Base-by-base conservation (phyloP, 2,797 vertebrate genomes). In the Arrhamphus sclerolepis region DNA sequence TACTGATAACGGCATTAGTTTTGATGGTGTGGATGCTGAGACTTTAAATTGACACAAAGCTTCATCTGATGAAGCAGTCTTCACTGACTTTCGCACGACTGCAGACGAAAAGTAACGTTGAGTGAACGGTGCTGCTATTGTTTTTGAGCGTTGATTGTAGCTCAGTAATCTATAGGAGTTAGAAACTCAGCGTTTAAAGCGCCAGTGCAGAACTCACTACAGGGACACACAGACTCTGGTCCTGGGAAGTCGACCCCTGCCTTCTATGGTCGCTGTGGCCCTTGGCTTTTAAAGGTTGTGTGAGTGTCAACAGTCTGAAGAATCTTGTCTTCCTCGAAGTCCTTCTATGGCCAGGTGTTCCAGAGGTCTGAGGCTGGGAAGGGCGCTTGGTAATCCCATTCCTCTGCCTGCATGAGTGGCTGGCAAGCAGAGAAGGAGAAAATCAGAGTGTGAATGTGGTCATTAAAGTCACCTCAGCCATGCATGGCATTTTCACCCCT, bases 311-410 rank as follows among this genome's bases (percentile, higher is more conserved):
- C 49, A 66, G 62, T 47, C 26, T 6, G 50, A 72, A 59, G 14
- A 38, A 38, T 66, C 63, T 60, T 72, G 52, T 55, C 66, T 70
- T 83, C 71, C 67, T 76, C 10, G 52, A 85, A 77, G 64, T 59
- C 89, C 88, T 88, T 90, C 87, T 91, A 89, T 81, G 90, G 89
- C 85, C 80, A 82, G 86, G 77, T 85, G 77, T 53, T 24, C 21
- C 49, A 62, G 56, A 17, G 5, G 39, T 82, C 65, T 55, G 46
- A 82, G 56, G 76, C 78, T 38, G 24, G 13, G 41, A 69, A 66
- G 66, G 63, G 75, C 77, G 73, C 71, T 58, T 70, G n/a, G 67
- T 90, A 87, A 90, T 89, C 90, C 78, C 29, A 77, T 78, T 83
- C 83, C 78, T 83, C 79, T 78, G 55, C 58, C 59, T 77, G 82